Evolutionary conservation across 2,888 invertebrate genomes (phyloP).

Genomic region (Drosophila paranaensis): DNA sequence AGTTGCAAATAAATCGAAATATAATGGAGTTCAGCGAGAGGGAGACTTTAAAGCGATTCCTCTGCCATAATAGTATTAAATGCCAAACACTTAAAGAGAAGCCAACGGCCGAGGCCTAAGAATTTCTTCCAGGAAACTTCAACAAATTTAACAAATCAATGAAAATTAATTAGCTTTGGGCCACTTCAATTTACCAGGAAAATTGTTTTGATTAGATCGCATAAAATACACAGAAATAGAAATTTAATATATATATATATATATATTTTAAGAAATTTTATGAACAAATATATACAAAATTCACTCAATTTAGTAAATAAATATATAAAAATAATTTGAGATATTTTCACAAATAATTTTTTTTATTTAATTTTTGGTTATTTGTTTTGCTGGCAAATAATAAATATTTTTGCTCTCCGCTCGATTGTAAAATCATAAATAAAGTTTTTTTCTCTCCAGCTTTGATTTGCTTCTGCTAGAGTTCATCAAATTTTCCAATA

Average conservation of each 20-base stretch:
- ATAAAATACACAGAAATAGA: too few species aligned
- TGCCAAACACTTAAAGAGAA: background rate
- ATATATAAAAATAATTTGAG: background rate
- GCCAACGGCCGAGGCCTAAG: background rate
- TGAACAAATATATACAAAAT: too few species aligned
- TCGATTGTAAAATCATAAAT: background rate
- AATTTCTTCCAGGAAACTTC: background rate
- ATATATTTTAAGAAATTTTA: too few species aligned
- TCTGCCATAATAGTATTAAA: background rate
- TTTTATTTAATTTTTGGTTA: background rate
- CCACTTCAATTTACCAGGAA: background rate
- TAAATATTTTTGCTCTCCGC: background rate
- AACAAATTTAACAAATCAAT: background rate
- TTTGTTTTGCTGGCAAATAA: background rate
- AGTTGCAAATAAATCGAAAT: slow-evolving; percentile 37
- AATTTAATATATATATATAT: too few species aligned
- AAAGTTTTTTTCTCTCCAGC: background rate
- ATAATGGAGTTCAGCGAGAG: slow-evolving; percentile 2
- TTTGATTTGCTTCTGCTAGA: background rate
- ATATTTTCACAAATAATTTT: background rate
- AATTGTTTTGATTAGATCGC: too few species aligned
- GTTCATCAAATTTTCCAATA: slow-evolving; percentile 1
- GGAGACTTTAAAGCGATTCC: background rate
- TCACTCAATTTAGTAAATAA: background rate
- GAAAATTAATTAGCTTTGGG: background rate